Base-by-base conservation (phyloP, 2,888 invertebrate species). In the Dimorphilus gyrociliatus region DNA sequence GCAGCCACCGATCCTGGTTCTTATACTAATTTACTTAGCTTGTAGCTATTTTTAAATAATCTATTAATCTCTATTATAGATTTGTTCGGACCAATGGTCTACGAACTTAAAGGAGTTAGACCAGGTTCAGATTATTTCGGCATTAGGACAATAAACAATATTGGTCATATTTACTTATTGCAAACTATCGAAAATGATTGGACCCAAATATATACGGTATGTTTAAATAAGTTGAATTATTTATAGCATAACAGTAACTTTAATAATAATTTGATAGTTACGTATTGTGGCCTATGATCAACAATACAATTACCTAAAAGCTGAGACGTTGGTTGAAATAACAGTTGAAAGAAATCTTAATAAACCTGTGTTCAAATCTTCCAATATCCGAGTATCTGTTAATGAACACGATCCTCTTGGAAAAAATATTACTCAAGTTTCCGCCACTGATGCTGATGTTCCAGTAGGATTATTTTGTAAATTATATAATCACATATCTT, bases 351-450 rank as follows among this genome's bases (percentile, higher is more conserved):
- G 53, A 18, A 55, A 55, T 37, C 41, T 37, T 29, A 45, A 38
- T 16, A 23, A 33, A 32, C 19, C 55, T 42, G 17, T 16, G 16
- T 42, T 42, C 34, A 27, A 23, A 30, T 28, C 27, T 2, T 17
- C 26, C 16, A 32, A 37, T 19, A 51, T 50, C 37, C 28, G 35
- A 4, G 39, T 38, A 3, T 40, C 41, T 1, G 38, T 54, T 10
- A 43, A 45, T 14, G 51, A 54, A 34, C 51, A 40, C 30, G 29
- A 36, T 13, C 39, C 48, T 6, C 35, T 53, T 8, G 53, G 55
- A 5, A 40, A 39, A 19, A 39, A 40, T 19, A 43, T 55, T 12
- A 36, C 49, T 6, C 29, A 38, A 3, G 49, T 54, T 10, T 40
- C 24, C 10, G 55, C 55, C 5, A 37, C 37, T 2, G 55, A 55